Evolutionary conservation across 2,113 vertebrate genomes (phyloP), one percentile per base, ranked within the genome.

Genomic region (Acanthisitta chloris): DNA sequence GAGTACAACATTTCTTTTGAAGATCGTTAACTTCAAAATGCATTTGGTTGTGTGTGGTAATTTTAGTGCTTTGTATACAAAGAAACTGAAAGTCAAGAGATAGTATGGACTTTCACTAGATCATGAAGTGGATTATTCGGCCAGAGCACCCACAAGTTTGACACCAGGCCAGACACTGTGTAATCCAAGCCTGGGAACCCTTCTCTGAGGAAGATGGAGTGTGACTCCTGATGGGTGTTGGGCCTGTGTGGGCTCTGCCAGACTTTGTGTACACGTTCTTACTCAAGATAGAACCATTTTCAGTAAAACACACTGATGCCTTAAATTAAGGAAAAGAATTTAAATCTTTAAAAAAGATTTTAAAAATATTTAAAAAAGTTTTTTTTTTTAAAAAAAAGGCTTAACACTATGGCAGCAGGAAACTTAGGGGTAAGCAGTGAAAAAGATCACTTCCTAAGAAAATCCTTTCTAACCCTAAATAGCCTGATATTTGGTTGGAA

Each of bases 231-330:
- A 0, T 11, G 31, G 5, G 3, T 48, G 31, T 2, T 79, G 51
- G 24, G 17, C 10, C 17, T 26, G 2, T 0, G 1, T 0, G 1
- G 59, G 29, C 69, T 70, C 40, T 64, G 51, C 40, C n/a, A 21
- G 2, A 0, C 46, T 71, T 52, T 6, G 23, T 20, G 9, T n/a
- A 31, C 4, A 3, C 0, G 0, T n/a, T 78, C n/a, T 54, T 52
- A 19, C 25, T 78, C 34, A 48, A 34, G 9, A 13, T 1, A 38
- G 24, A 80, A 48, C 6, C 4, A 3, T 20, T 55, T 71, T 46
- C 17, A 64, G 70, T 48, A 65, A 51, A 86, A 36, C 15, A 40
- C 12, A 3, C 4, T 20, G 43, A 5, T 14, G 70, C 38, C 26
- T 54, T n/a, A 36, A 78, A 33, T n/a, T 8, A 42, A 54, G 4